Percentiles rank a stretch among this genome's conserved stretches.
phyloP scores from a whole-genome alignment of 2,888 invertebrate genomes.

The Atrina japonica region DNA sequence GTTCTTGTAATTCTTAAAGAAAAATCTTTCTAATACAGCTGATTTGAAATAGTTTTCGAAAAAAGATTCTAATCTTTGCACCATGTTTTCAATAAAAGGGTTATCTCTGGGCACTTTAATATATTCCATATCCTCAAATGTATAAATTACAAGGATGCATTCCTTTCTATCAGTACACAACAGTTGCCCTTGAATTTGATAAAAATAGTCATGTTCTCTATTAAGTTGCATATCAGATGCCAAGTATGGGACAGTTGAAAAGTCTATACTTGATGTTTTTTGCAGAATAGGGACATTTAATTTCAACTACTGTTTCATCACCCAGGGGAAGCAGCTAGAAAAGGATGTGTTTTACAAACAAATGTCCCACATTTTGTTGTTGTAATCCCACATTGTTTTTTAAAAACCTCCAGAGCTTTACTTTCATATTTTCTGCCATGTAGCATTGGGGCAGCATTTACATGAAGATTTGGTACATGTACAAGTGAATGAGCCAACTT shows the following conservation, averaged over 20 bases:
- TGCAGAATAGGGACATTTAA: constrained; percentile 50
- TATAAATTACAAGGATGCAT: constrained; percentile 44
- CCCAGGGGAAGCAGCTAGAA: constrained; percentile 15
- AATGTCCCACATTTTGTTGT: constrained; percentile 11
- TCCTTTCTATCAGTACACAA: constrained; percentile 22
- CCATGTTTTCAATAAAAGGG: no score
- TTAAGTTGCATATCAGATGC: constrained; percentile 34
- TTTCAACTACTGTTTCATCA: constrained; percentile 38
- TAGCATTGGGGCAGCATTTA: constrained; percentile 22
- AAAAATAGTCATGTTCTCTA: constrained; percentile 39
- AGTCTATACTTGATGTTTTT: constrained; percentile 21
- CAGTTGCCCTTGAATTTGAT: constrained; percentile 51
- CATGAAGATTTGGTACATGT: no score
- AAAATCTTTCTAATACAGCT: no score
- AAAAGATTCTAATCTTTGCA: no score
- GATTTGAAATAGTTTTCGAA: no score
- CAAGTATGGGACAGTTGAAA: constrained; percentile 36
- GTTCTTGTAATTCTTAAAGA: no score
- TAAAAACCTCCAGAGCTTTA: constrained; percentile 32
- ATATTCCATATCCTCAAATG: constrained; percentile 31
- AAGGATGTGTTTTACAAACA: background rate
- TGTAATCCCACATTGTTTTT: constrained; percentile 3
- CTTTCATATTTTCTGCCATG: constrained; percentile 49
- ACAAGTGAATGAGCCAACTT: background rate
- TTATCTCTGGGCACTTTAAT: no score